These are phyloP conservation scores for Bombylius major DNA, from an alignment of 2,888 invertebrate species.

Conservation along the genomic window DNA sequence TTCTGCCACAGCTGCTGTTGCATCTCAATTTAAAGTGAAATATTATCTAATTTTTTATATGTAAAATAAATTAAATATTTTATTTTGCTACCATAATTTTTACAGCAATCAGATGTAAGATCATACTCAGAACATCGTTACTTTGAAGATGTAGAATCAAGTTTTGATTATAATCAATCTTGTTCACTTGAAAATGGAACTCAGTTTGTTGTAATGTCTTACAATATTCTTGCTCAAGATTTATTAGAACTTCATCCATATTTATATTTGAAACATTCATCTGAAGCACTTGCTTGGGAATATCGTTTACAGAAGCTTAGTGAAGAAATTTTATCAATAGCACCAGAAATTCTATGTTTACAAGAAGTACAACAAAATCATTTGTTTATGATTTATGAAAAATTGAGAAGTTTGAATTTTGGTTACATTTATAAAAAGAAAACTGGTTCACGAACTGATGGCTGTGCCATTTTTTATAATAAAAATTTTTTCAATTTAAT, in stretches of 20 bases:
- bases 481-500: constrained; percentile 50
- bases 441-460: constrained; percentile 69
- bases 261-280: constrained; percentile 49
- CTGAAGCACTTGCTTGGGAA: constrained; percentile 53
- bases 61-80: not conserved
- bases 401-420: constrained; percentile 41
- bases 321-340: constrained; percentile 38
- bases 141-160: not conserved
- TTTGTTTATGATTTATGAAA: constrained; percentile 46
- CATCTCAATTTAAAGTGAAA: not conserved
- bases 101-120: not conserved
- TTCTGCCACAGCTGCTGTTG: not conserved
- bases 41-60: not conserved
- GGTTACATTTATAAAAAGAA: constrained; percentile 68
- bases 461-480: constrained; percentile 81
- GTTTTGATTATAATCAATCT: not conserved
- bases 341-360: constrained; percentile 43
- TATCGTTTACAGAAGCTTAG: constrained; percentile 43
- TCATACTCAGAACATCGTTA: not conserved
- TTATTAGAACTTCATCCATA: constrained; percentile 59
- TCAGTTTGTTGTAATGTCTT: constrained; percentile 59
- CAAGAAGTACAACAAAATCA: constrained; percentile 86
- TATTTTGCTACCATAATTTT: not conserved
- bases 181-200: not conserved
- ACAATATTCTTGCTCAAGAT: constrained; percentile 80